Evolutionary conservation across 2,113 vertebrate genomes (phyloP), one percentile per base, ranked within the genome.

Genomic region (Mugil cephalus): DNA sequence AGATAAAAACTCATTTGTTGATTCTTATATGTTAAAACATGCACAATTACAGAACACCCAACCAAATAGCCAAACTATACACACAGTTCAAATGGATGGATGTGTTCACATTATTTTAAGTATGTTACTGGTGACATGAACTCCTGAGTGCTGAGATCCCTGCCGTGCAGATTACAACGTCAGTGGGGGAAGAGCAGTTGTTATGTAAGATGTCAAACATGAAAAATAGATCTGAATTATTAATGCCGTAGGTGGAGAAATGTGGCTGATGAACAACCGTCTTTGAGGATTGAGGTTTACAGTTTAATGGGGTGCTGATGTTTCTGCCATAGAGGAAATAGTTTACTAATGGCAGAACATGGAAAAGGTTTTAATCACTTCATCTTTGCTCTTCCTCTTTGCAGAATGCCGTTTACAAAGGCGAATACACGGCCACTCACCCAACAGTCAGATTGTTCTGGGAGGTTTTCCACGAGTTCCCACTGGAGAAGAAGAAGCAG

Each of bases 401-500:
- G 17, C 77, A 99, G 98, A 97, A 95, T 0, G 94, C 97, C 0
- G 61, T 94, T 83, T 99, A 99, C 84, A 97, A 96, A 87, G 97
- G 97, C 39, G 98, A 98, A 85, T 99, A 96, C 78, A 95, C 95
- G 4, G 93, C 94, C 1, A 92, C 95, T 47, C 97, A 98, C 83
- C 96, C 97, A 4, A 98, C 97, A 0, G 95, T 99, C 81, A 93
- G 92, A 78, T 94, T 98, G 80, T 99, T 99, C 84, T 99, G 98
- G 98, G 96, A 99, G 71, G 96, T 97, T 39, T 99, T 99, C 89
- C 98, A 99, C 48, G 96, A 97, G 62, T 97, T 99, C 85, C 94
- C 97, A 5, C 70, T 97, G 91, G 97, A 99, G 79, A 98, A 96
- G 85, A 99, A 99, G 92, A 99, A 99, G 91, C 96, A 96, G 87